Percentiles rank a stretch among this genome's conserved stretches.
Evolutionary conservation across 2,888 invertebrate genomes (phyloP).

Genomic region (Plagiodera versicolora): DNA sequence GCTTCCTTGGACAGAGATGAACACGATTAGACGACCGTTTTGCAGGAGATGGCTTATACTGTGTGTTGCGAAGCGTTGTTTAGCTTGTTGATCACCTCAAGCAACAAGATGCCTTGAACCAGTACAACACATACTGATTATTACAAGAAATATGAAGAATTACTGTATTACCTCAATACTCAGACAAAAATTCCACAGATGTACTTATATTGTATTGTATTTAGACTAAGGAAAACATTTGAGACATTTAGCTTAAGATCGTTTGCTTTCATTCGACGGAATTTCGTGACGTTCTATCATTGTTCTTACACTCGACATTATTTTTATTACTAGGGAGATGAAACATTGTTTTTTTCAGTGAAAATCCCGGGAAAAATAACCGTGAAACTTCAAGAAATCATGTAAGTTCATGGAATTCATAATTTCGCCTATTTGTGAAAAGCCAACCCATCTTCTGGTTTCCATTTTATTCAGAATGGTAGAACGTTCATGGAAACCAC

Average conservation of each 20-base stretch:
- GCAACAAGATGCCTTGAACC: slow-evolving; percentile 58
- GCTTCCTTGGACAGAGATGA: slow-evolving; percentile 38
- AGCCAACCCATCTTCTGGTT: no score
- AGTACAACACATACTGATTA: slow-evolving; percentile 55
- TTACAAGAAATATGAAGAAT: slow-evolving; percentile 47
- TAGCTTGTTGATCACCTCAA: slow-evolving; percentile 32
- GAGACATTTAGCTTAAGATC: slow-evolving; percentile 50
- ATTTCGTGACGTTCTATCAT: slow-evolving; percentile 27
- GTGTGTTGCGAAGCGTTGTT: slow-evolving; percentile 29
- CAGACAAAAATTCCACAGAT: slow-evolving; percentile 54
- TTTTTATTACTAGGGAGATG: no score
- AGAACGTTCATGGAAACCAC: slow-evolving; percentile 30
- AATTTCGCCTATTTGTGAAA: no score
- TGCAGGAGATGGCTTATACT: slow-evolving; percentile 21
- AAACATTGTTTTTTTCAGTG: no score
- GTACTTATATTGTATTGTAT: slow-evolving; percentile 58
- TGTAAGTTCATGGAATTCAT: no score
- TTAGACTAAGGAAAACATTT: slow-evolving; percentile 50
- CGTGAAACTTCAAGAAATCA: no score
- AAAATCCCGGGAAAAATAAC: no score
- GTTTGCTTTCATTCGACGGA: slow-evolving; percentile 43
- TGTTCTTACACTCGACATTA: neutral
- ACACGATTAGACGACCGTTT: slow-evolving; percentile 24
- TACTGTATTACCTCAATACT: slow-evolving; percentile 56
- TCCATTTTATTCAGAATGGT: slow-evolving; percentile 18